phyloP scores from a whole-genome alignment of 1,140 invertebrate genomes.

The Dysdera silvatica region DNA sequence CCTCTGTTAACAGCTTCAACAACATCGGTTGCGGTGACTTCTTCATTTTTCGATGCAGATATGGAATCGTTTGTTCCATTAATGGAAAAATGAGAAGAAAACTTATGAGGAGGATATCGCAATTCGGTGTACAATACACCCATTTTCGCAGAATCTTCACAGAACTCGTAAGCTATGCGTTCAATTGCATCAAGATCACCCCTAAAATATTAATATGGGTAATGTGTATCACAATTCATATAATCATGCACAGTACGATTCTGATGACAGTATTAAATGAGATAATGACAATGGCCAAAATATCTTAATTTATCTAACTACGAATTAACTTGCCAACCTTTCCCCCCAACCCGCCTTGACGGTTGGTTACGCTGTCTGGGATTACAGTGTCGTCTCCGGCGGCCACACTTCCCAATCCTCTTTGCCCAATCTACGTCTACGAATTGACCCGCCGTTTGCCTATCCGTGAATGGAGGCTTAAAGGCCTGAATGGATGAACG shows the following conservation, averaged over 20 bases:
- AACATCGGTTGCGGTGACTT: slow-evolving; percentile 42
- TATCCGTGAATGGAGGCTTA: neutral
- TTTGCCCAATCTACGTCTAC: neutral
- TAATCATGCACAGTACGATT: too few relatives aligned
- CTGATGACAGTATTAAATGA: too few relatives aligned
- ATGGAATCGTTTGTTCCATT: neutral
- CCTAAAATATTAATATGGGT: too few relatives aligned
- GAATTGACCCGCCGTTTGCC: neutral
- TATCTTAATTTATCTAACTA: neutral
- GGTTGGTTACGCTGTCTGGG: neutral
- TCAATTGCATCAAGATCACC: slow-evolving; percentile 51
- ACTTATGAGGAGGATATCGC: slow-evolving; percentile 51
- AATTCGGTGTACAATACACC: slow-evolving; percentile 52
- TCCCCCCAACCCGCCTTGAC: neutral
- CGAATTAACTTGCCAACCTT: neutral
- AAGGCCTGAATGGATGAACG: neutral
- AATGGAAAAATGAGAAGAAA: neutral
- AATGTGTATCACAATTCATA: too few relatives aligned
- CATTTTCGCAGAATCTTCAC: slow-evolving; percentile 50
- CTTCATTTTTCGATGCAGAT: too few relatives aligned
- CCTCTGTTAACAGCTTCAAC: slow-evolving; percentile 47
- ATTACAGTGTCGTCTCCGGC: neutral
- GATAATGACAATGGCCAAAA: too few relatives aligned
- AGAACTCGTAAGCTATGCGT: slow-evolving; percentile 54
- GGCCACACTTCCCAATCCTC: neutral